phyloP scores from a whole-genome alignment of 2,888 invertebrate genomes.

The Drosophila ochracea region DNA sequence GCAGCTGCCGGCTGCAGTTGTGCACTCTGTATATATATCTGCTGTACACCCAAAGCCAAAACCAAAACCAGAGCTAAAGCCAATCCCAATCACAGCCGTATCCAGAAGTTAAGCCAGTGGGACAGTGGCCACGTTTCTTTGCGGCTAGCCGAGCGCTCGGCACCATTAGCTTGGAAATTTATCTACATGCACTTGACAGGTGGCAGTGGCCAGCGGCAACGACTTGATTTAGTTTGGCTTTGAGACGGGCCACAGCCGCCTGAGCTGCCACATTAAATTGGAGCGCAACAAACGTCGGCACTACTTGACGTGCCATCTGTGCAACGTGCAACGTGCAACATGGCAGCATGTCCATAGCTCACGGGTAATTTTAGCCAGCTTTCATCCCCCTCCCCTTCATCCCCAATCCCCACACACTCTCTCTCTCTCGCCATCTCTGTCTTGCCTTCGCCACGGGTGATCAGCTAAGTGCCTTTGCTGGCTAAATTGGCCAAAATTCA shows the following conservation, averaged over 20 bases:
- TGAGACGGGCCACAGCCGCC: slow-evolving; percentile 11
- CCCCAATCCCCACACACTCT: too few relatives aligned
- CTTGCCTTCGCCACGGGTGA: slow-evolving; percentile 12
- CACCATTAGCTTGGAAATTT: slow-evolving; percentile 75
- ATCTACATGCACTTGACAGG: slow-evolving; percentile 81
- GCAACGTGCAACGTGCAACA: slow-evolving; percentile 12
- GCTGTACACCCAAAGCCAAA: background rate
- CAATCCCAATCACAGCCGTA: slow-evolving; percentile 30
- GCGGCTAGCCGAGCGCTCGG: slow-evolving; percentile 63
- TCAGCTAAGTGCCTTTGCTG: slow-evolving; percentile 62
- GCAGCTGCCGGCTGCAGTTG: slow-evolving; percentile 67
- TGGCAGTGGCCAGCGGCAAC: slow-evolving; percentile 49
- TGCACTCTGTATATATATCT: slow-evolving; percentile 10
- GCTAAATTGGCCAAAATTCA: slow-evolving; percentile 77
- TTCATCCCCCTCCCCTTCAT: background rate
- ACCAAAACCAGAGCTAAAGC: slow-evolving; percentile 1
- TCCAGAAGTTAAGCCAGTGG: slow-evolving; percentile 19
- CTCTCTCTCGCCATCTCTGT: background rate
- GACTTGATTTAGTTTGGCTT: slow-evolving; percentile 68
- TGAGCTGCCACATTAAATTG: slow-evolving; percentile 75
- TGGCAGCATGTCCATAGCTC: slow-evolving; percentile 43
- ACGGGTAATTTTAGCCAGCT: slow-evolving; percentile 59
- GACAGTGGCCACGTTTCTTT: slow-evolving; percentile 47
- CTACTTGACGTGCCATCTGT: slow-evolving; percentile 58
- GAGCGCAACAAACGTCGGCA: slow-evolving; percentile 58